Base-by-base conservation (phyloP, 1,140 invertebrate species). In the Neuroterus valhalla region DNA sequence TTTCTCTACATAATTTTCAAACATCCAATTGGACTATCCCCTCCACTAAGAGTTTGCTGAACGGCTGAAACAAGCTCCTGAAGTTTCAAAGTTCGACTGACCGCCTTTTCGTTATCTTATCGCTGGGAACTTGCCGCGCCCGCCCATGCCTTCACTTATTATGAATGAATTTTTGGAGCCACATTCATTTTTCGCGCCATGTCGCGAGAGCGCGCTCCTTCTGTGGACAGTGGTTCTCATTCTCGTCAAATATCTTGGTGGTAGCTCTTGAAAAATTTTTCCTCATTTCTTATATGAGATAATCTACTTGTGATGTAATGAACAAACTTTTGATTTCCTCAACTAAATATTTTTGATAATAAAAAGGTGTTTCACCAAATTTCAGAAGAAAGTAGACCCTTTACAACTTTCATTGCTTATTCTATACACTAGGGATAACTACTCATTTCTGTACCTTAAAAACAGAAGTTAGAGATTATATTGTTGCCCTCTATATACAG, bases 111-210 rank as follows among this genome's bases (percentile, higher is more conserved):
- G 71, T 75, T 75, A 72, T 75, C 69, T 74, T 75, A 69, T 71
- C 73, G 68, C 68, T 48, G 55, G 71, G 71, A 66, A 52, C n/a
- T 48, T 71, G 46, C 50, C 68, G 66, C 46, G 38, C 43, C 50
- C 52, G 66, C 23, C 71, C 45, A 19, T 71, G 38, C 52, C 62
- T 31, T 21, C 23, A 44, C 71, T 79, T 76, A 84, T 86, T 82
- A 86, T 85, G 85, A 87, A 87, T 86, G 85, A 80, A 87, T 85
- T 85, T 85, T 83, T 78, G 78, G 78, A 69, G 81, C 77, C 79
- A 75, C 81, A 79, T 84, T 82, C 78, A 80, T 82, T 81, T 84
- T 81, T 80, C 76, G 72, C 23, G 38, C 48, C 55, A 62, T 62
- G n/a, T 62, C 31, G 55, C 55, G 55, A n/a, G 2, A 62, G 55